These are phyloP conservation scores for Poeciliopsis presidionis DNA, from an alignment of 2,797 vertebrate genomes.

Conservation along the genomic window DNA sequence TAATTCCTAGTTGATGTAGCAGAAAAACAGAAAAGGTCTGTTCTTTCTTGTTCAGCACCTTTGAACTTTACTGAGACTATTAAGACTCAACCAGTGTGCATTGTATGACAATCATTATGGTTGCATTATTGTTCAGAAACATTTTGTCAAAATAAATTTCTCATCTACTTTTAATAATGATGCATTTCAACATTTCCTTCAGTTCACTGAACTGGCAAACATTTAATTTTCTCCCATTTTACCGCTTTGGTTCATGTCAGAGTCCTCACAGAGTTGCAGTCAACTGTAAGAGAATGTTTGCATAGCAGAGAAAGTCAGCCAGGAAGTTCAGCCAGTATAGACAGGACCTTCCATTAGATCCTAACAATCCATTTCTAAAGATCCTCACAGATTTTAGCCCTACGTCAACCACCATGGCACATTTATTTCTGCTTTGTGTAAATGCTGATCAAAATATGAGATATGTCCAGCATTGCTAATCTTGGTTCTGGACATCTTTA, in stretches of 20 bases:
- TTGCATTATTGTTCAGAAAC: neutral
- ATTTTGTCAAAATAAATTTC: neutral
- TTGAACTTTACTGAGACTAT: constrained; percentile 25
- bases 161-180: neutral
- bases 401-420: constrained; percentile 32
- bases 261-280: constrained; percentile 37
- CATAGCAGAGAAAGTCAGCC: constrained; percentile 23
- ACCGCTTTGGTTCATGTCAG: constrained; percentile 49
- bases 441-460: neutral
- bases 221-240: constrained; percentile 36
- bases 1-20: neutral
- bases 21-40: neutral
- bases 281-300: constrained; percentile 42
- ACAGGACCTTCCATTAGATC: constrained; percentile 65
- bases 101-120: neutral
- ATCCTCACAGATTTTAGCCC: constrained; percentile 48
- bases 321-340: constrained; percentile 59
- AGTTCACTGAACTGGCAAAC: constrained; percentile 39
- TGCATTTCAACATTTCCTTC: constrained; percentile 44
- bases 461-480: constrained; percentile 17
- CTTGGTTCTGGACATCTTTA: constrained; percentile 4
- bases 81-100: neutral
- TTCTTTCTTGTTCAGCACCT: neutral
- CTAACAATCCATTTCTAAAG: constrained; percentile 64
- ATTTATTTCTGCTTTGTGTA: constrained; percentile 30